phyloP scores from a whole-genome alignment of 2,113 vertebrate species.

The Aramus guarauna region DNA sequence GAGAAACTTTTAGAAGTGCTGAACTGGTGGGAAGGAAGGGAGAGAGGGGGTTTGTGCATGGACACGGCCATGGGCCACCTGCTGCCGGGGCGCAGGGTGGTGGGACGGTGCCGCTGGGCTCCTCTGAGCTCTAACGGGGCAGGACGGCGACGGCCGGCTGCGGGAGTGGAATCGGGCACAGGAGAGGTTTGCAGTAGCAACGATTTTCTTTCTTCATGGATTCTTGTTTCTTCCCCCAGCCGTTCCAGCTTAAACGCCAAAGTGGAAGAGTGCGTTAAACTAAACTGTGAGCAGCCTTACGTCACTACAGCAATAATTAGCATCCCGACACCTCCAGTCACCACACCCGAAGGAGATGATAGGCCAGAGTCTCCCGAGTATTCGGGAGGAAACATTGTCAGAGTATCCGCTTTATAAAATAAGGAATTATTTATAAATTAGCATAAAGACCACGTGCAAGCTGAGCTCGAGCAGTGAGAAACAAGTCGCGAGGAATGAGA shows the following conservation, averaged over 20 bases:
- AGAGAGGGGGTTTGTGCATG: not conserved
- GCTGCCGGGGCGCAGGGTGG: not conserved
- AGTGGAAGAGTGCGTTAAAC: conserved; percentile 88
- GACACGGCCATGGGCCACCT: not conserved
- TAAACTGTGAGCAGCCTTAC: conserved; percentile 91
- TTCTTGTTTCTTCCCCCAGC: conserved; percentile 72
- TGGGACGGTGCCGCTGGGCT: not conserved
- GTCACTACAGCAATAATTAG: conserved; percentile 91
- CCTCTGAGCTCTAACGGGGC: not conserved
- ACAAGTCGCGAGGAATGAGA: conserved; percentile 50
- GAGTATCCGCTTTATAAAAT: conserved; percentile 92
- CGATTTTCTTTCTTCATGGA: not conserved
- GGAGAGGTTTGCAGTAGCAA: fast-evolving
- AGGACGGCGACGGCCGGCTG: not conserved
- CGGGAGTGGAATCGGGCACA: not conserved
- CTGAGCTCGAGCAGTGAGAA: conserved; percentile 38
- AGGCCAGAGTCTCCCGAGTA: conserved; percentile 79
- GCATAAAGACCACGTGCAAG: conserved; percentile 60
- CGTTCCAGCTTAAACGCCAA: conserved; percentile 94
- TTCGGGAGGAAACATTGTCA: conserved; percentile 87
- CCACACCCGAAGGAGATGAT: conserved; percentile 79
- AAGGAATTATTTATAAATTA: conserved; percentile 55
- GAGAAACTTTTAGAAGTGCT: not conserved
- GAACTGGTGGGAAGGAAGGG: not conserved
- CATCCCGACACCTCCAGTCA: conserved; percentile 84